Conservation (phyloP, 2,113 vertebrate species). For the Gasterosteus aculeatus region DNA sequence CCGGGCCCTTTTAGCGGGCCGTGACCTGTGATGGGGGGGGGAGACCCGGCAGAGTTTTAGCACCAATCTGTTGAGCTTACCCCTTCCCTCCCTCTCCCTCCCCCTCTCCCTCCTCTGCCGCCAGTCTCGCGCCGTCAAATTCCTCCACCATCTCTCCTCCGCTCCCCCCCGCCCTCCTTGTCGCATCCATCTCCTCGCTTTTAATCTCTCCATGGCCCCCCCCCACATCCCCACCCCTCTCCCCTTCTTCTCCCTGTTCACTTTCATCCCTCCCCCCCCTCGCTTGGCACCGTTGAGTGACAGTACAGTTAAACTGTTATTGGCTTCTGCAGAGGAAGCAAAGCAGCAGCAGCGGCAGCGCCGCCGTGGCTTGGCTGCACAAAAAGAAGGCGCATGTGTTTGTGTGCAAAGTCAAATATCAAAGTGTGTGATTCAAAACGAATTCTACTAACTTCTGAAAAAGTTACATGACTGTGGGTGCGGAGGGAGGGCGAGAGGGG, state of each 20-base stretch:
- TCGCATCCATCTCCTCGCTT: constrained; percentile 61
- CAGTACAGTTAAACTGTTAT: constrained; percentile 63
- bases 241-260: not conserved
- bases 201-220: constrained; percentile 49
- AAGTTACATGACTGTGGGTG: constrained; percentile 7
- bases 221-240: not conserved
- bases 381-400: constrained; percentile 12
- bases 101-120: not conserved
- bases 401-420: constrained; percentile 41
- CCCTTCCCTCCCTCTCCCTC: not conserved
- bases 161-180: constrained; percentile 2
- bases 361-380: constrained; percentile 25
- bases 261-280: constrained; percentile 25
- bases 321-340: constrained; percentile 53
- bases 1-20: constrained; percentile 52
- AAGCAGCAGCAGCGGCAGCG: constrained; percentile 15
- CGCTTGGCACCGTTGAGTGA: constrained; percentile 56
- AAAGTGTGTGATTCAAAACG: constrained; percentile 33
- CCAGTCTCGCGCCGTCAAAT: constrained; percentile 26
- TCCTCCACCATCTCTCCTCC: constrained; percentile 33
- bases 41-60: constrained; percentile 55
- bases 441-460: constrained; percentile 16
- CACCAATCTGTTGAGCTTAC: constrained; percentile 3
- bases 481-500: not conserved
- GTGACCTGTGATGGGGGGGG: constrained; percentile 60